These are phyloP conservation scores for Vanessa cardui DNA, from an alignment of 2,888 invertebrate species.

Conservation along the genomic window DNA sequence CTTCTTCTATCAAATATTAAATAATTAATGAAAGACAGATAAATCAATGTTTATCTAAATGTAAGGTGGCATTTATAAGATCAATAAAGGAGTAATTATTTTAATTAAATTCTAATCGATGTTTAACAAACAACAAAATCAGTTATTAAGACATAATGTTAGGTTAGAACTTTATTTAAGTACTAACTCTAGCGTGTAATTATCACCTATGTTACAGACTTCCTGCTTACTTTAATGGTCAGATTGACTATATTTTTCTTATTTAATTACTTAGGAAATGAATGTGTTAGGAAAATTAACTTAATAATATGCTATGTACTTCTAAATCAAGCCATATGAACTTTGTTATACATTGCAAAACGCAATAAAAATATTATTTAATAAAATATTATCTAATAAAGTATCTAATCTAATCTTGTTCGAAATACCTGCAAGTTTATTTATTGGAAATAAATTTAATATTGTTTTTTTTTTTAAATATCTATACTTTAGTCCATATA, in stretches of 20 bases:
- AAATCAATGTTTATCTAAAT: no score
- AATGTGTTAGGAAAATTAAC: constrained; percentile 6
- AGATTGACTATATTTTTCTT: not conserved
- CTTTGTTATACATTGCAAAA: not conserved
- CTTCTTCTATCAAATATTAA: no score
- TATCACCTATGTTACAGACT: constrained; percentile 5
- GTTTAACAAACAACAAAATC: not conserved
- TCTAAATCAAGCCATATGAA: not conserved
- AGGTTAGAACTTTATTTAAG: not conserved
- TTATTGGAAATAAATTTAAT: no score
- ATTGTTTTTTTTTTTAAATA: no score
- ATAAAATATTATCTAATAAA: no score
- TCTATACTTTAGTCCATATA: no score
- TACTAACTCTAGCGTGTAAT: not conserved
- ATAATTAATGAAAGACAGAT: no score
- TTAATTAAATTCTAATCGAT: not conserved
- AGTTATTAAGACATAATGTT: constrained; percentile 5
- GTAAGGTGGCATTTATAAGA: not conserved
- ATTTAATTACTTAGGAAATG: constrained; percentile 1
- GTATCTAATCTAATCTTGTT: no score
- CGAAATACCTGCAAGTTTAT: no score
- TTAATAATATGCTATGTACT: not conserved
- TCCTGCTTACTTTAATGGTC: constrained; percentile 5
- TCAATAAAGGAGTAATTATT: not conserved
- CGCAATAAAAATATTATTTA: no score